These are phyloP conservation scores for Peribatodes rhomboidaria DNA, from an alignment of 2,888 invertebrate species.

Conservation along the genomic window DNA sequence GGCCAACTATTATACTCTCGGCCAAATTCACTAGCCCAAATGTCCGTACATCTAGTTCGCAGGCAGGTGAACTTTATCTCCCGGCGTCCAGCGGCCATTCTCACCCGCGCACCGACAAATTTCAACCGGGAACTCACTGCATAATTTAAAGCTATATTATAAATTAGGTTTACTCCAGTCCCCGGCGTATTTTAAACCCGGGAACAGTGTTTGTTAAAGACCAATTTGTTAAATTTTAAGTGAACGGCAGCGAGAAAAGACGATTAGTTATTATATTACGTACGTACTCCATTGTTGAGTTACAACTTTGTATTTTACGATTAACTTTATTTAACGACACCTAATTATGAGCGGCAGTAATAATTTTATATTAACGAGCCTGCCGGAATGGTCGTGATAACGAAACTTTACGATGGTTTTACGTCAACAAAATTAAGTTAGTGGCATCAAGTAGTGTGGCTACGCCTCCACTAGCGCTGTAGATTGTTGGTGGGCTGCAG, in stretches of 20 bases:
- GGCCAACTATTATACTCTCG: slow-evolving; percentile 14
- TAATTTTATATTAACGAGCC: slow-evolving; percentile 47
- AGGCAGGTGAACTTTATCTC: slow-evolving; percentile 58
- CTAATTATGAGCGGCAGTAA: slow-evolving; percentile 43
- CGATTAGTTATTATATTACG: slow-evolving; percentile 49
- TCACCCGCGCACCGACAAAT: slow-evolving; percentile 61
- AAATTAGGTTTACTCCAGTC: slow-evolving; percentile 64
- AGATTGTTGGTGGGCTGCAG: not conserved
- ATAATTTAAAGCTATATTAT: slow-evolving; percentile 72
- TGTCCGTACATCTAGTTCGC: slow-evolving; percentile 22
- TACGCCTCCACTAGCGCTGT: not conserved
- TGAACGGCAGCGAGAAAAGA: slow-evolving; percentile 55
- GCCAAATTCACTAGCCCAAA: slow-evolving; percentile 16
- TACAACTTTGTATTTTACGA: slow-evolving; percentile 49
- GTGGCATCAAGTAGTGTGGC: slow-evolving; percentile 7
- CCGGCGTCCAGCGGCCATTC: slow-evolving; percentile 49
- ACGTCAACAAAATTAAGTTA: slow-evolving; percentile 40
- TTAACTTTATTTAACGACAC: slow-evolving; percentile 52
- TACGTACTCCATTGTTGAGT: slow-evolving; percentile 48
- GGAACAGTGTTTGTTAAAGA: slow-evolving; percentile 62
- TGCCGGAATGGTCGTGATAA: slow-evolving; percentile 45
- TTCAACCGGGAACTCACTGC: slow-evolving; percentile 67
- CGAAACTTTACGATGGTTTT: slow-evolving; percentile 46
- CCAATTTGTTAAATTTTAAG: slow-evolving; percentile 64
- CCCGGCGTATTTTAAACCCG: slow-evolving; percentile 64